These are phyloP conservation scores for Potorous gilbertii DNA, from an alignment of 2,797 vertebrate species.

Conservation along the genomic window DNA sequence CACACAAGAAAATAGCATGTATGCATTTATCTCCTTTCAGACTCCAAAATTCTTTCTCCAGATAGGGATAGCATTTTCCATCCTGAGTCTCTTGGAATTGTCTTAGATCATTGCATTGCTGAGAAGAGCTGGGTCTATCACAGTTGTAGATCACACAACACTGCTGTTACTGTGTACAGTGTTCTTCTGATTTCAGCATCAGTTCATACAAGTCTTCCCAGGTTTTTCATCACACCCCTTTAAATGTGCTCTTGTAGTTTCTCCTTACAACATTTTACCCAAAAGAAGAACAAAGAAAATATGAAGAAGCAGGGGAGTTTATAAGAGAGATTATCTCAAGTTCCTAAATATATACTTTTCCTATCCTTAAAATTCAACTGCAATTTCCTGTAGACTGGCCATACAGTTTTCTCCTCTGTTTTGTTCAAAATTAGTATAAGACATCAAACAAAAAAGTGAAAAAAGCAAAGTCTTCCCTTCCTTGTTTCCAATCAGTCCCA, in stretches of 20 bases:
- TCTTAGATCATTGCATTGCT: too few species aligned
- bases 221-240: slow-evolving; percentile 55
- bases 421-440: slow-evolving; percentile 76
- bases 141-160: too few species aligned
- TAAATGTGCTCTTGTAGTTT: slow-evolving; percentile 67
- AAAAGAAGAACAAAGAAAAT: slow-evolving; percentile 39
- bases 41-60: too few species aligned
- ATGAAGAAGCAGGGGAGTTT: slow-evolving; percentile 68
- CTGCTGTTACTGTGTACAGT: too few species aligned
- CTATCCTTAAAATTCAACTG: slow-evolving; percentile 73
- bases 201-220: too few species aligned
- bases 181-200: too few species aligned
- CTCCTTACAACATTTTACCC: slow-evolving; percentile 64
- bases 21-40: too few species aligned
- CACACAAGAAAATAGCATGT: too few species aligned
- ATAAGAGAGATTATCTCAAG: slow-evolving; percentile 75
- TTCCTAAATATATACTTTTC: slow-evolving; percentile 70
- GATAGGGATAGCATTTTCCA: too few species aligned
- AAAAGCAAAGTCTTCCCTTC: slow-evolving; percentile 73
- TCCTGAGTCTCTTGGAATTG: too few species aligned
- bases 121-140: too few species aligned
- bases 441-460: slow-evolving; percentile 56
- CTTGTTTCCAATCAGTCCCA: slow-evolving; percentile 73
- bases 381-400: slow-evolving; percentile 80
- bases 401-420: slow-evolving; percentile 76